Percentiles rank a stretch among this genome's conserved stretches.
phyloP scores from a whole-genome alignment of 1,140 invertebrate genomes.

The Odontomachus brunneus region DNA sequence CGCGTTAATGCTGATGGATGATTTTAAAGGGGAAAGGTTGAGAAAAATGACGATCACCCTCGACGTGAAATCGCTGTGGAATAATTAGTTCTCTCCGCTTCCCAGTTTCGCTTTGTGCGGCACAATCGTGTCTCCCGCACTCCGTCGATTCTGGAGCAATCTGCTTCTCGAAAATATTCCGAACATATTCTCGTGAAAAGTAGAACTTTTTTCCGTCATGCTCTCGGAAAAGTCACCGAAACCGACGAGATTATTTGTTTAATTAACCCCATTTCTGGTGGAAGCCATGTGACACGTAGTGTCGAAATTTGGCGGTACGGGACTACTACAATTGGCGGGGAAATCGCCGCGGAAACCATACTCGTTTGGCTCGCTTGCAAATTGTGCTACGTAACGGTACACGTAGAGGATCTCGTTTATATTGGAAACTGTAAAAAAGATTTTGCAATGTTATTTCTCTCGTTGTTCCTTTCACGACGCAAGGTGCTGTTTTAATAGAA shows the following conservation, averaged over 20 bases:
- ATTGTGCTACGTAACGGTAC: background rate
- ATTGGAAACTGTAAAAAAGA: slow-evolving; percentile 32
- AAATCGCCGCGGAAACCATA: slow-evolving; percentile 42
- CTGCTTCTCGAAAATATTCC: too few species aligned
- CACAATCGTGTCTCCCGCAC: too few species aligned
- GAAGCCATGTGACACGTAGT: slow-evolving; percentile 31
- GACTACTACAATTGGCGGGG: slow-evolving; percentile 43
- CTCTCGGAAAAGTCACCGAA: background rate
- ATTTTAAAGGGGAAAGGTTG: too few species aligned
- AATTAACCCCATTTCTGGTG: slow-evolving; percentile 32
- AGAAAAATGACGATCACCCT: too few species aligned
- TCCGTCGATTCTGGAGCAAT: too few species aligned
- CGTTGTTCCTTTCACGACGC: background rate
- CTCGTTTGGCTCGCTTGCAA: slow-evolving; percentile 3
- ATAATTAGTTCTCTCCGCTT: too few species aligned
- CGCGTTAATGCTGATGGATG: too few species aligned
- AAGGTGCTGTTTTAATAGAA: slow-evolving; percentile 13
- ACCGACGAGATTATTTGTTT: slow-evolving; percentile 53
- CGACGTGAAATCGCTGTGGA: too few species aligned
- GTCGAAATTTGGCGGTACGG: slow-evolving; percentile 32
- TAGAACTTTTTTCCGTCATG: background rate
- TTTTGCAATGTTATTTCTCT: background rate
- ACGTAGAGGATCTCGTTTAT: background rate
- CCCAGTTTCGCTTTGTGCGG: too few species aligned
- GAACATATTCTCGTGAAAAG: too few species aligned